These are phyloP conservation scores for Hypotaenidia okinawae DNA, from an alignment of 2,797 vertebrate species.

Conservation along the genomic window DNA sequence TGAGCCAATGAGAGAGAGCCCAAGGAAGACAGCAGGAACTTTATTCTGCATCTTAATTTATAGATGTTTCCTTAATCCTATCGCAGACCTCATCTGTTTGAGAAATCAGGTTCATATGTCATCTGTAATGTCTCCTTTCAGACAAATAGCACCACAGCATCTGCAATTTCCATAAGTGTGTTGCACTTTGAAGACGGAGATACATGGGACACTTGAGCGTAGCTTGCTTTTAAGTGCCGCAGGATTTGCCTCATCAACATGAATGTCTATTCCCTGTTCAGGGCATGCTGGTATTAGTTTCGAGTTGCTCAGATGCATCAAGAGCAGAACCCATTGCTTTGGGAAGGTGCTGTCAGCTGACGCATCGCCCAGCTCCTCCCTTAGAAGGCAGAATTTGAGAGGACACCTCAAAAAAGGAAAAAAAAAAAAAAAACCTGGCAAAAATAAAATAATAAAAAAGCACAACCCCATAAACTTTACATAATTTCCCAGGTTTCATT, in stretches of 20 bases:
- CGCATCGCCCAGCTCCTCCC: not conserved
- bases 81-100: slow-evolving; percentile 44
- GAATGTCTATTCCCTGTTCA: not conserved
- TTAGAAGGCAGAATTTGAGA: slow-evolving; percentile 37
- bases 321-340: not conserved
- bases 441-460: not conserved
- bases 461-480: not conserved
- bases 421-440: not conserved
- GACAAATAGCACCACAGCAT: slow-evolving; percentile 57
- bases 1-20: not conserved
- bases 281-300: not conserved
- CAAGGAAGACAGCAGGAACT: slow-evolving; percentile 39
- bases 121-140: slow-evolving; percentile 39
- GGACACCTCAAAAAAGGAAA: not conserved
- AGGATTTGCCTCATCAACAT: slow-evolving; percentile 37
- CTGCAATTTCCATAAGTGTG: slow-evolving; percentile 56
- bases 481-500: slow-evolving; percentile 58
- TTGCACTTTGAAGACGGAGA: slow-evolving; percentile 46
- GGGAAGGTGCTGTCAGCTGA: not conserved
- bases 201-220: slow-evolving; percentile 31
- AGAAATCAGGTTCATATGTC: slow-evolving; percentile 60
- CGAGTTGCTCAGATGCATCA: slow-evolving; percentile 30
- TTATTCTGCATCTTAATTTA: slow-evolving; percentile 65
- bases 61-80: slow-evolving; percentile 60
- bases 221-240: slow-evolving; percentile 38